Conservation (phyloP, 2,888 invertebrate genomes). For the Zele albiditarsus region DNA sequence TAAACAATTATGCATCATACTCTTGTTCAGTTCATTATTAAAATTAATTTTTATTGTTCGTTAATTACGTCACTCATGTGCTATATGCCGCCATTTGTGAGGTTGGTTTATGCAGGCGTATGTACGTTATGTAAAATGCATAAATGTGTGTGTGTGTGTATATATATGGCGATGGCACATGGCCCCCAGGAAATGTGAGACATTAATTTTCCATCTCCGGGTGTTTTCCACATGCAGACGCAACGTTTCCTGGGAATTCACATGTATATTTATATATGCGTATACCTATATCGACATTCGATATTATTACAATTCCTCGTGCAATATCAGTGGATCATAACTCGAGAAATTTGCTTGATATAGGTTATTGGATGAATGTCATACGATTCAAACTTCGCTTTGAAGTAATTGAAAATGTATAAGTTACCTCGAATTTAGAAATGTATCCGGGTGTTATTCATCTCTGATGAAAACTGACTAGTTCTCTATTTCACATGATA, state of each 20-base stretch:
- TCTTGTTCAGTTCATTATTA: neutral
- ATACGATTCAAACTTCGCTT: neutral
- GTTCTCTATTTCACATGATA: too few species aligned
- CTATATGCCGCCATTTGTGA: neutral
- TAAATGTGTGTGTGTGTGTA: neutral
- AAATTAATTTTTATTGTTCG: neutral
- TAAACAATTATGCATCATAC: neutral
- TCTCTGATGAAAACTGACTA: too few species aligned
- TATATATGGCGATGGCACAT: neutral
- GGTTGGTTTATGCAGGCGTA: neutral
- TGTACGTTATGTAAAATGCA: neutral
- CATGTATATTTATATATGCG: neutral
- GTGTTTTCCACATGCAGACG: neutral
- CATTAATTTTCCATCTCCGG: conserved; percentile 48
- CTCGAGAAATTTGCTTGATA: neutral
- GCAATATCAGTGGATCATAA: neutral
- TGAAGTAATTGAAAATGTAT: neutral
- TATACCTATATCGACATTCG: neutral
- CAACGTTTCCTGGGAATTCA: neutral
- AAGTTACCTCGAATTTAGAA: too few species aligned
- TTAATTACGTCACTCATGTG: neutral
- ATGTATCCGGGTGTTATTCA: too few species aligned
- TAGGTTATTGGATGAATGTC: neutral
- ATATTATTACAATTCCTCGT: neutral
- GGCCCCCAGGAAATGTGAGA: conserved; percentile 23